Conservation (phyloP, 2,113 vertebrate genomes). For the Serinus canaria region DNA sequence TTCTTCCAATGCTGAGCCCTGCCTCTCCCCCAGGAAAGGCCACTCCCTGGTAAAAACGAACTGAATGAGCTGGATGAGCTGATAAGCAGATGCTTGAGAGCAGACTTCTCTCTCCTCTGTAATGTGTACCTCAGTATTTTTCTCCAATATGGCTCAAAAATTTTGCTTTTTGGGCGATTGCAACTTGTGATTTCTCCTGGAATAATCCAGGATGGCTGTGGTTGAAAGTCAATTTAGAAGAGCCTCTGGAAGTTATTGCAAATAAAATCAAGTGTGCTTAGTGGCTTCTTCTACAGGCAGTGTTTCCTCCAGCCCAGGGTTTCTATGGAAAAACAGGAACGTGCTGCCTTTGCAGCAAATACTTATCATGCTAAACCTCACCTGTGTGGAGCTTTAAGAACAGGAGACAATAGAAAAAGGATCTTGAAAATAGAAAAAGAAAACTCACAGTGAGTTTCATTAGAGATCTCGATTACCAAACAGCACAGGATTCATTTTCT, state of each 20-base stretch:
- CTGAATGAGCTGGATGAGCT: background rate
- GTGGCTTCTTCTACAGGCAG: background rate
- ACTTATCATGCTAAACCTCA: background rate
- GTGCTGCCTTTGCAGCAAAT: background rate
- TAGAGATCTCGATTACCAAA: background rate
- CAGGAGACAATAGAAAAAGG: background rate
- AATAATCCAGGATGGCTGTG: background rate
- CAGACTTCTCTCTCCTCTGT: background rate
- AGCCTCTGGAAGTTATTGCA: background rate
- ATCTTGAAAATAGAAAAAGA: background rate
- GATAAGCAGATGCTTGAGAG: background rate
- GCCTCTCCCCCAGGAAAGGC: background rate
- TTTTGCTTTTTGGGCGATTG: background rate
- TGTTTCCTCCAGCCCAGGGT: background rate
- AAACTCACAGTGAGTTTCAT: background rate
- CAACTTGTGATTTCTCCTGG: background rate
- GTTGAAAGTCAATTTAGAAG: background rate
- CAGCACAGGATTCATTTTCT: constrained; percentile 1
- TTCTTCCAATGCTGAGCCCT: background rate
- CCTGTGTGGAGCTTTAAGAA: background rate
- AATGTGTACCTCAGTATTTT: background rate
- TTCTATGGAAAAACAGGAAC: background rate
- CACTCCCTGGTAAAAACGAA: background rate
- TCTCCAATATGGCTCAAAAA: background rate
- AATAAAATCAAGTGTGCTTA: background rate